Evolutionary conservation across 2,797 vertebrate genomes (phyloP).

Genomic region (Danio aesculapii): DNA sequence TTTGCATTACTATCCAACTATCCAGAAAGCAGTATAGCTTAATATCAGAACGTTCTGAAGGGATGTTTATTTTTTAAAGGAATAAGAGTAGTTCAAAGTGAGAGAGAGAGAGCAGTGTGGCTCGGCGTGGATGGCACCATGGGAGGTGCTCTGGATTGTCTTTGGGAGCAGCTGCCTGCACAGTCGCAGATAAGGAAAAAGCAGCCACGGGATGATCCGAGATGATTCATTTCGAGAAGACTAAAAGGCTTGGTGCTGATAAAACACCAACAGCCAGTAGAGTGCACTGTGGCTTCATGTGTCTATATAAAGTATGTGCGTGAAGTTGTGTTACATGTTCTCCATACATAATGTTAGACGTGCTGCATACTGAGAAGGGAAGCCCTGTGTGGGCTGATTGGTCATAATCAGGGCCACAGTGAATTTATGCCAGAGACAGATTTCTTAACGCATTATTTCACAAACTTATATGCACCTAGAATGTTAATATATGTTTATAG

Average conservation of each 20-base stretch:
- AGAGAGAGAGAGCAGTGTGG: constrained; percentile 3
- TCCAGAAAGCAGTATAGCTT: background rate
- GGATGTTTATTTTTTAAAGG: constrained; percentile 29
- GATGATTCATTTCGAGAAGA: constrained; percentile 54
- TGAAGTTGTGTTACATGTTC: constrained; percentile 17
- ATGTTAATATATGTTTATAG: no score
- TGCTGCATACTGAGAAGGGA: background rate
- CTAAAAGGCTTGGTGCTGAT: constrained; percentile 44
- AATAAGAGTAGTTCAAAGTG: constrained; percentile 33
- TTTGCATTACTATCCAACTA: no score
- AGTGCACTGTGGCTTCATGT: constrained; percentile 60
- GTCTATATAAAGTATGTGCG: background rate
- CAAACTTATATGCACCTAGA: background rate
- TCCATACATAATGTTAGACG: constrained; percentile 4
- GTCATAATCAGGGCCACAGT: background rate
- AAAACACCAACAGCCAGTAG: constrained; percentile 56
- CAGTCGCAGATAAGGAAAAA: constrained; percentile 59
- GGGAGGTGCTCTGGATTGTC: constrained; percentile 45
- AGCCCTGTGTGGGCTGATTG: constrained; percentile 30
- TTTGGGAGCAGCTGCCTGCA: constrained; percentile 60
- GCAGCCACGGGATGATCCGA: constrained; percentile 47
- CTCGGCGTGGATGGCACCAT: constrained; percentile 34
- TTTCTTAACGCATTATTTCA: background rate
- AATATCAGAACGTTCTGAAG: constrained; percentile 25
- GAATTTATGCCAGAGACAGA: background rate